Base-by-base conservation (phyloP, 1,140 invertebrate species). In the Conus ventricosus region DNA sequence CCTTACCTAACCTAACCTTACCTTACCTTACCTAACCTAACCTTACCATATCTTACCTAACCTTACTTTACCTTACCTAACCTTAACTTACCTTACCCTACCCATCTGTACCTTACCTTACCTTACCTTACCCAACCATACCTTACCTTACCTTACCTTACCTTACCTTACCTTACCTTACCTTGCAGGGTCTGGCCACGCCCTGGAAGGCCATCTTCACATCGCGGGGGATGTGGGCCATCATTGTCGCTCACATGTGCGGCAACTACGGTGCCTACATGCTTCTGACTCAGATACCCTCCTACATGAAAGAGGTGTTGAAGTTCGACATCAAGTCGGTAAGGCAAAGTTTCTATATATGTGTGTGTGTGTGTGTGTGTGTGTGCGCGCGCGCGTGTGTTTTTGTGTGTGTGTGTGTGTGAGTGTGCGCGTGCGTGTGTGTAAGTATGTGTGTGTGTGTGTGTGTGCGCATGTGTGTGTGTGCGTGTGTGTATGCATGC, bases 241-340 rank as follows among this genome's bases (percentile, higher is more conserved):
- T 99, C 78, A 82, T 94, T 1, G 89, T 98, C 54, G 98, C 97
- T 0, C 98, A 99, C 94, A 97, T 97, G 20, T 97, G 97, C 89
- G 98, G 98, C 87, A 98, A 99, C 87, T 99, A 98, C 95, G 97
- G 98, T 0, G 99, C 98, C 95, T 99, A 99, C 95, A 99, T 98
- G 51, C 96, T 99, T 23, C 96, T 99, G 83, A 98, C 98, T 94
- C 98, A 98, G 93, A 96, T 99, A 90, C 99, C 99, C 23, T 98
- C 97, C 0, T 99, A 98, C 95, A 97, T 99, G 96, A 98, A 98
- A 92, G 97, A 97, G 92, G 98, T 99, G 85, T 96, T 99, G 13
- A 96, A 97, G 91, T 98, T 97, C 92, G 96, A 98, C 92, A 98
- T 99, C 80, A 93, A 98, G 95, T 96, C 97, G 94, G 97, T 98